Evolutionary conservation across 1,140 invertebrate species (phyloP).

Genomic region (Caenorhabditis tropicalis): DNA sequence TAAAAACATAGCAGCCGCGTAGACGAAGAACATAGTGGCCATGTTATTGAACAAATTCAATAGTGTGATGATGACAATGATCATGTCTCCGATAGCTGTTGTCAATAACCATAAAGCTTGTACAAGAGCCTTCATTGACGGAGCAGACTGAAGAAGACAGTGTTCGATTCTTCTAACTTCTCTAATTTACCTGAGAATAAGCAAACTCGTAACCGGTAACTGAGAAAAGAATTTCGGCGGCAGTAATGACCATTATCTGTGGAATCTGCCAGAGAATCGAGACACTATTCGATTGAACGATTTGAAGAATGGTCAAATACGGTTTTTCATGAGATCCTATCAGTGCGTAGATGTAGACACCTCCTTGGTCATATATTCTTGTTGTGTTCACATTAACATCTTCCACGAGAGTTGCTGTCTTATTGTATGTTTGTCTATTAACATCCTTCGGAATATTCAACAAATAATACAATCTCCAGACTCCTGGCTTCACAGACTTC

Average conservation of each 20-base stretch:
- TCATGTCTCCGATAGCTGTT: conserved; percentile 86
- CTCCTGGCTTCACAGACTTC: conserved; percentile 57
- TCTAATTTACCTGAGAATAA: conserved; percentile 72
- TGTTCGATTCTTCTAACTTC: not conserved
- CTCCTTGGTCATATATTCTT: conserved; percentile 49
- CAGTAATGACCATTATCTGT: conserved; percentile 69
- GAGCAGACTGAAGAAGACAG: conserved; percentile 71
- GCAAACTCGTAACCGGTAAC: conserved; percentile 70
- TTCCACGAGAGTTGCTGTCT: not conserved
- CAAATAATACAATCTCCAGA: conserved; percentile 55
- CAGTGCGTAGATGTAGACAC: conserved; percentile 49
- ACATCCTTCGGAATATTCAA: conserved; percentile 52
- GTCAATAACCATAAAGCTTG: conserved; percentile 88
- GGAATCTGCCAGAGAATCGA: conserved; percentile 70
- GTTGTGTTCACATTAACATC: not conserved
- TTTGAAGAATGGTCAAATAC: conserved; percentile 72
- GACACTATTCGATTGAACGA: conserved; percentile 73
- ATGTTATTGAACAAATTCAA: conserved; percentile 77
- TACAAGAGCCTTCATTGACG: conserved; percentile 77
- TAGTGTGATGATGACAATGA: conserved; percentile 86
- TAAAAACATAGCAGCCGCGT: conserved; percentile 50
- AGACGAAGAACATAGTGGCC: conserved; percentile 69
- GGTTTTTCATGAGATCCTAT: not conserved
- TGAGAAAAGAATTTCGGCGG: conserved; percentile 70
- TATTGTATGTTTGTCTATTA: conserved; percentile 8